Conservation (phyloP, 2,888 invertebrate species). For the Callinectes sapidus region DNA sequence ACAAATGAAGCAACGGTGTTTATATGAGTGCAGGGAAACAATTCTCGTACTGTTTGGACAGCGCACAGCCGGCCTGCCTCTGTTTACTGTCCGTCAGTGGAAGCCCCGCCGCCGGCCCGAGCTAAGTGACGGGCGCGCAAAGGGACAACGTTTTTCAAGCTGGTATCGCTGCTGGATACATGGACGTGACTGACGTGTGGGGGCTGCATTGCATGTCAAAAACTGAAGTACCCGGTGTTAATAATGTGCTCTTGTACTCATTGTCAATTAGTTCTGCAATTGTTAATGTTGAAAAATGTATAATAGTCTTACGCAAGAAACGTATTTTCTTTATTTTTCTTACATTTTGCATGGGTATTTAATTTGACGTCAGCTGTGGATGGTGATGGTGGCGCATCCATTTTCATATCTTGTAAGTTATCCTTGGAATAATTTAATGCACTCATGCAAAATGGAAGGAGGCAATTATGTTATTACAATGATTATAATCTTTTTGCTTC, state of each 20-base stretch:
- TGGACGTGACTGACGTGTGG: neutral
- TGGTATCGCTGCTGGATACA: neutral
- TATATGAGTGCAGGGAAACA: slow-evolving; percentile 34
- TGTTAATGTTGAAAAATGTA: neutral
- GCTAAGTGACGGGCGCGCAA: neutral
- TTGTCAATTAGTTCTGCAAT: neutral
- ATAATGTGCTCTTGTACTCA: neutral
- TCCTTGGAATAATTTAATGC: neutral
- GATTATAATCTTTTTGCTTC: slow-evolving; percentile 16
- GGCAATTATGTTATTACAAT: slow-evolving; percentile 7
- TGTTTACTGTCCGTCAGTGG: slow-evolving; percentile 13
- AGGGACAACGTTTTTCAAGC: neutral
- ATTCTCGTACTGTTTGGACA: slow-evolving; percentile 29
- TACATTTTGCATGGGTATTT: neutral
- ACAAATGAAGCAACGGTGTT: slow-evolving; percentile 21
- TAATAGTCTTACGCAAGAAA: neutral
- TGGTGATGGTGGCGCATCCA: neutral
- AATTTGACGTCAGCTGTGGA: neutral
- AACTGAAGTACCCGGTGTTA: neutral
- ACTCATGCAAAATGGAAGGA: neutral
- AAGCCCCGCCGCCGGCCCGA: neutral
- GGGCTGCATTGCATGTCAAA: neutral
- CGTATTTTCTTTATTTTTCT: neutral
- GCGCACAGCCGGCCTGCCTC: neutral
- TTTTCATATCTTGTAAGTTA: neutral